phyloP scores from a whole-genome alignment of 2,888 invertebrate genomes.

The Geophilus truncorum region DNA sequence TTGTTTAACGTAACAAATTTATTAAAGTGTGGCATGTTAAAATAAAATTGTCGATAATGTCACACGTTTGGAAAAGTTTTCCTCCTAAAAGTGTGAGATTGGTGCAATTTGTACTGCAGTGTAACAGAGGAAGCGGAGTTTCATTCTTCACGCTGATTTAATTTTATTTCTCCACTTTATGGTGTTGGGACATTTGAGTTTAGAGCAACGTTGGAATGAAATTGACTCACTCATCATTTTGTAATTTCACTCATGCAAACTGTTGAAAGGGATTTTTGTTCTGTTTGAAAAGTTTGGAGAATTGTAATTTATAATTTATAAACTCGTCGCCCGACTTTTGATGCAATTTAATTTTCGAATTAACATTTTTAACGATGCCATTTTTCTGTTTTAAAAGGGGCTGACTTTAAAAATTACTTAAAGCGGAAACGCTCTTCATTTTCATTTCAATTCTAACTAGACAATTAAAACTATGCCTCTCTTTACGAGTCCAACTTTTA shows the following conservation, averaged over 20 bases:
- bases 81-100: too few relatives aligned
- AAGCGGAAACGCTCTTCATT: neutral
- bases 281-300: neutral
- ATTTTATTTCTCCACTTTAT: neutral
- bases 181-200: neutral
- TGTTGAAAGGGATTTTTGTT: neutral
- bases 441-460: neutral
- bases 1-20: too few relatives aligned
- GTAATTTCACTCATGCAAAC: neutral
- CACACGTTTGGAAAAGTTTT: too few relatives aligned
- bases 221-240: neutral
- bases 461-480: neutral
- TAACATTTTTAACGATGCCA: neutral
- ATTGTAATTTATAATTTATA: neutral
- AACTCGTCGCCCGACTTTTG: neutral
- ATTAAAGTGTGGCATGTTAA: too few relatives aligned
- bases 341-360: neutral
- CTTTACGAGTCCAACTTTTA: neutral
- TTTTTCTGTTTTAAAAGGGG: neutral
- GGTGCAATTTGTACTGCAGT: too few relatives aligned
- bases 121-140: too few relatives aligned
- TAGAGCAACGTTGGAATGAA: neutral
- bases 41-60: too few relatives aligned
- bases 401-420: neutral
- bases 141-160: neutral